Evolutionary conservation across 2,888 invertebrate genomes (phyloP).

Genomic region (Phalera bucephala): DNA sequence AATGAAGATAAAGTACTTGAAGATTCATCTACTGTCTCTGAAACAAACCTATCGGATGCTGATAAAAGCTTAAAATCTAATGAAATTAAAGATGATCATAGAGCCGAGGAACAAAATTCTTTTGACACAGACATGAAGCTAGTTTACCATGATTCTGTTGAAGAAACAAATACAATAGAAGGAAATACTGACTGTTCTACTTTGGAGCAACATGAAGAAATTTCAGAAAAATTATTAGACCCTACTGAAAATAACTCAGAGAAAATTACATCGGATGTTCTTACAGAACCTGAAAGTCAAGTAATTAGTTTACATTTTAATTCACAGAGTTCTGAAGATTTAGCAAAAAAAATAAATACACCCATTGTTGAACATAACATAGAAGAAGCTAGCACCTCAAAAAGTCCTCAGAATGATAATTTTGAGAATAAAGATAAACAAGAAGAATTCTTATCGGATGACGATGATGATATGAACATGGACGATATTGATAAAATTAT

Average conservation of each 20-base stretch:
- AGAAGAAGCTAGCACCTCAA: neutral
- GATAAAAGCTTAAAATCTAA: neutral
- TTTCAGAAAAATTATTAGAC: slow-evolving; percentile 10
- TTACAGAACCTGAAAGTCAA: slow-evolving; percentile 27
- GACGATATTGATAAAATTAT: slow-evolving; percentile 65
- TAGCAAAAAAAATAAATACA: too few relatives aligned
- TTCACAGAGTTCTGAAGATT: slow-evolving; percentile 1
- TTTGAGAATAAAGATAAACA: slow-evolving; percentile 29
- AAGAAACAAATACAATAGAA: slow-evolving; percentile 30
- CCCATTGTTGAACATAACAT: slow-evolving; percentile 2
- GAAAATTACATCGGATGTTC: neutral
- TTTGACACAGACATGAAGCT: slow-evolving; percentile 34
- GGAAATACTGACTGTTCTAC: slow-evolving; percentile 3
- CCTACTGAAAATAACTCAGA: slow-evolving; percentile 11
- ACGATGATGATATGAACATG: slow-evolving; percentile 63
- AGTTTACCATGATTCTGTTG: slow-evolving; percentile 37
- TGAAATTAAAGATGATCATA: slow-evolving; percentile 6
- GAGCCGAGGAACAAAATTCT: slow-evolving; percentile 24
- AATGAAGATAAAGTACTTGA: neutral
- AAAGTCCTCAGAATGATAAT: slow-evolving; percentile 1
- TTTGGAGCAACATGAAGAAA: slow-evolving; percentile 8
- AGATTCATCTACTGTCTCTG: neutral
- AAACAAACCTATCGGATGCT: neutral
- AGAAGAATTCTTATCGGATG: slow-evolving; percentile 48
- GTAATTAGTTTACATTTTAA: slow-evolving; percentile 22